Evolutionary conservation across 2,797 vertebrate species (phyloP), one percentile per base, ranked within the genome.

Genomic region (Lutjanus argentimaculatus): DNA sequence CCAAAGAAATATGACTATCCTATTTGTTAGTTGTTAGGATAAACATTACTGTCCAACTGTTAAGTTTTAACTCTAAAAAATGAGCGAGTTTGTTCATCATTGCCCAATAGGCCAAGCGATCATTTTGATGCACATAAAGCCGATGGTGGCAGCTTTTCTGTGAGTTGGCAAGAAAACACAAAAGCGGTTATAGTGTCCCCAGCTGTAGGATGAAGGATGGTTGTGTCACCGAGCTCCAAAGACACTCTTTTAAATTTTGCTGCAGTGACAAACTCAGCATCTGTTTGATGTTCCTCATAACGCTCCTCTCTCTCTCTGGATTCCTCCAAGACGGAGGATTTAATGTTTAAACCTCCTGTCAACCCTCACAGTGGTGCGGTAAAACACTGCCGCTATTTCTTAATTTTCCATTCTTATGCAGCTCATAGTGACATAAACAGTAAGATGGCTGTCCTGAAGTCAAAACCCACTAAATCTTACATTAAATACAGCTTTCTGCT

Each of bases 191-290:
- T 53, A 53, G 72, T 75, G 82, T 93, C 90, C 92, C 90, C 81
- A 87, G 91, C 82, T 89, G 85, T 75, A 84, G 65, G 71, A 86
- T 93, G 93, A 95, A 82, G 77, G 89, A 92, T 94, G 88, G 83
- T 25, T 25, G 87, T 93, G 92, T 92, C 92, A 92, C 76, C 59
- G 6, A 70, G 69, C 83, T 82, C 80, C 85, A 77, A 86, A 88
- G 80, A 90, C 22, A 64, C 82, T 72, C 80, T 78, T 89, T 88
- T 79, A 85, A 82, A 88, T 88, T 90, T 81, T 89, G 88, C 93
- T 89, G 88, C 89, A 85, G 83, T 86, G 92, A 92, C 91, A 92
- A 92, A 92, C 84, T 91, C 85, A 25, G 92, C 93, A 93, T 91
- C 92, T 94, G 93, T 85, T 92, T 90, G 85, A 75, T 74, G 85